Conservation (phyloP, 2,797 vertebrate species). For the Sebastes hubbsi region DNA sequence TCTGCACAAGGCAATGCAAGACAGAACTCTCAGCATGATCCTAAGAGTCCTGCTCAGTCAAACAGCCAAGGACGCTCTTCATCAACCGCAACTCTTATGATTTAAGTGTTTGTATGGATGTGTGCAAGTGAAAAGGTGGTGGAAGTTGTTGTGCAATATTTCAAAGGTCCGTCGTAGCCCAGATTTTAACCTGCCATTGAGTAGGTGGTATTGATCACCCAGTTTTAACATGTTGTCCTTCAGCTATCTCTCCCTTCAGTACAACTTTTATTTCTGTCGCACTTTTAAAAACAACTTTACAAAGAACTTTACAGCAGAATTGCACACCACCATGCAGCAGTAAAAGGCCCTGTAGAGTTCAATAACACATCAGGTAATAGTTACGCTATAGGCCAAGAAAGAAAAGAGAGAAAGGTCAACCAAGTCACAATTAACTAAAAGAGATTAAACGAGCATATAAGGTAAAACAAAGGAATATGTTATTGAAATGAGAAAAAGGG, state of each 20-base stretch:
- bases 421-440: background rate
- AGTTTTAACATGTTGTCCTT: background rate
- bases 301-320: background rate
- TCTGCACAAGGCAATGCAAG: background rate
- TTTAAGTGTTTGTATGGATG: background rate
- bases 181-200: background rate
- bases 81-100: background rate
- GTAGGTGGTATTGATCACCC: background rate
- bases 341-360: conserved; percentile 10
- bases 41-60: background rate
- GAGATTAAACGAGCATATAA: background rate
- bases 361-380: conserved; percentile 4
- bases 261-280: background rate
- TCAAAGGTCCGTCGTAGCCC: background rate
- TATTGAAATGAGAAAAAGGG: conserved; percentile 13
- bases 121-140: background rate
- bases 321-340: background rate
- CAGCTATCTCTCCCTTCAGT: background rate
- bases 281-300: background rate
- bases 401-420: conserved; percentile 25
- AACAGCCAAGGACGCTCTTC: conserved; percentile 36
- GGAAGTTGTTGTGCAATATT: background rate
- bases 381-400: background rate
- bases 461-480: background rate
- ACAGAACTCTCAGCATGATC: background rate